These are phyloP conservation scores for Meiosimyza platycephala DNA, from an alignment of 2,888 invertebrate species.

Conservation along the genomic window DNA sequence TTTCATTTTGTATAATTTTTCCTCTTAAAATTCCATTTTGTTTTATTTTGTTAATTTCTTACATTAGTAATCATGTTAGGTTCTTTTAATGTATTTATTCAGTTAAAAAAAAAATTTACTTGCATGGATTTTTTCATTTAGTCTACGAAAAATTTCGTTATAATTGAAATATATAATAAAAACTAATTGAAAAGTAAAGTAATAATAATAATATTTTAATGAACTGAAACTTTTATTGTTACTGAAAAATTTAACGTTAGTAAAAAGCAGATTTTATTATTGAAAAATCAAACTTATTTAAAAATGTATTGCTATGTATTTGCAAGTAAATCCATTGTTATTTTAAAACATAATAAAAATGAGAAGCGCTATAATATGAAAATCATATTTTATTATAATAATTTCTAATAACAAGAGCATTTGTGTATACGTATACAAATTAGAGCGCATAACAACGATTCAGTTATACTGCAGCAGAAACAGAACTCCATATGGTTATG, in stretches of 20 bases:
- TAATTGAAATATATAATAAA: neutral
- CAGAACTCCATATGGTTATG: no score
- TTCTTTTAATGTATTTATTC: neutral
- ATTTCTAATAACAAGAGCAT: no score
- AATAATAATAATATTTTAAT: neutral
- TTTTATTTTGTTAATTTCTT: no score
- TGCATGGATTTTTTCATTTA: neutral
- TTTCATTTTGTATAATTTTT: slow-evolving; percentile 1
- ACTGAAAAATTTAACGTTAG: neutral
- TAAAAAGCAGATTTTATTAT: neutral
- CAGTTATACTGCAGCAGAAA: no score
- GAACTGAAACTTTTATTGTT: neutral
- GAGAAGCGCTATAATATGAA: no score
- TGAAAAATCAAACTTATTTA: neutral
- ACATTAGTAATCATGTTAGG: no score
- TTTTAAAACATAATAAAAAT: no score
- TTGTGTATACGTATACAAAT: no score
- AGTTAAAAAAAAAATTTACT: neutral
- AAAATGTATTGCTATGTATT: no score
- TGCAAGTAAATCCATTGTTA: no score
- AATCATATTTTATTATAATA: no score
- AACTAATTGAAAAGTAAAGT: neutral
- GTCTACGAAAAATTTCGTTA: neutral
- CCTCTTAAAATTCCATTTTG: neutral
- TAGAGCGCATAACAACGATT: no score